Base-by-base conservation (phyloP, 2,797 vertebrate species). In the Hypotaenidia philippensis region DNA sequence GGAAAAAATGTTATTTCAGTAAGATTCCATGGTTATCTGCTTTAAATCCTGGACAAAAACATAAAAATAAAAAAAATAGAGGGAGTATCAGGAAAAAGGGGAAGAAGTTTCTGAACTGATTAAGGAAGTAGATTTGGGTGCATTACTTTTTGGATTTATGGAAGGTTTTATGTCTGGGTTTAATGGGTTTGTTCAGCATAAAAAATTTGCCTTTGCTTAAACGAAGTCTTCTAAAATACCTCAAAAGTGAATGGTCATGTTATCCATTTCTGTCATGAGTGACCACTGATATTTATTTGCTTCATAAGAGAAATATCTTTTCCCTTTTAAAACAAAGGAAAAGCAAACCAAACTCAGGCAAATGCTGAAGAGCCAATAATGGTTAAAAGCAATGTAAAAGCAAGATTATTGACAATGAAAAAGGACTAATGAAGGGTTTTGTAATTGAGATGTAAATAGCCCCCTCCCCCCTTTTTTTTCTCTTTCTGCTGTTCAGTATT, bases 81-180 rank as follows among this genome's bases (percentile, higher is more conserved):
- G 1, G 6, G 5, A 32, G 1, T 18, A 32, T 14, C 4, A 1
- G 6, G 3, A 1, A 4, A 6, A 8, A 59, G 7, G 4, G 14
- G 2, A 63, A 70, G 5, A 66, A 74, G 9, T 1, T 83, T 56
- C n/a, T 87, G 27, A 71, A 60, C 11, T 31, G 13, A 27, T 50
- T 53, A 78, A 60, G 21, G 4, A 15, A 31, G 4, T 14, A 36
- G 16, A 64, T 57, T 78, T 64, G 53, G 10, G 11, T 6, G 12
- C 8, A 80, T 70, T 1, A 38, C 8, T 53, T 77, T 77, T 77
- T 32, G 5, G 9, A 53, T 82, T 53, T 50, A 34, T 31, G 3
- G 11, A 13, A 59, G 4, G 4, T 17, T 83, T 91, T 83, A 31
- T 44, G 4, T 31, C 25, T 34, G 19, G 0, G 13, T 87, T 72